phyloP scores from a whole-genome alignment of 2,888 invertebrate species.

The Drosophila austrosaltans region DNA sequence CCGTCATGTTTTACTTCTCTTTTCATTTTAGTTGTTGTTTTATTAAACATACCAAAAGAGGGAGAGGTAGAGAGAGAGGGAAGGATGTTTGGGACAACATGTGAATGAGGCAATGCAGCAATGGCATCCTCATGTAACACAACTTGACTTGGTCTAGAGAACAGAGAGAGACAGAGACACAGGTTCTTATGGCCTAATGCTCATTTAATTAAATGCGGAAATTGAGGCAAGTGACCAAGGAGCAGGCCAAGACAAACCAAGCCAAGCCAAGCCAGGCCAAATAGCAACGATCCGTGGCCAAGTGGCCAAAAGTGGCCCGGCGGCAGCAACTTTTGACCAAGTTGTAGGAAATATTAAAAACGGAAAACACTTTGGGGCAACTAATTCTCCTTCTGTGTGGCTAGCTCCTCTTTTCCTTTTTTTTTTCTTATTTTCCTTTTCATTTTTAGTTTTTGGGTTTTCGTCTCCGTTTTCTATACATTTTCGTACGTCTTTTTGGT shows the following conservation, averaged over 20 bases:
- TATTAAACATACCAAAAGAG: background rate
- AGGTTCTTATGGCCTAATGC: slow-evolving; percentile 55
- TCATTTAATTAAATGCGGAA: slow-evolving; percentile 79
- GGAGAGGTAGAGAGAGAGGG: no score
- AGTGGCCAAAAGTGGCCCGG: slow-evolving; percentile 53
- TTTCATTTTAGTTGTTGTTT: no score
- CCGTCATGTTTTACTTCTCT: slow-evolving; percentile 13
- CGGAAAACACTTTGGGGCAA: slow-evolving; percentile 76
- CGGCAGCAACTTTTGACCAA: slow-evolving; percentile 64
- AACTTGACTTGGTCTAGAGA: slow-evolving; percentile 3
- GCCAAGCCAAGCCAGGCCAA: slow-evolving; percentile 7
- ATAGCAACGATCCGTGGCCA: slow-evolving; percentile 51
- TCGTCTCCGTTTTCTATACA: slow-evolving; percentile 13
- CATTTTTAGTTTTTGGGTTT: slow-evolving; percentile 7
- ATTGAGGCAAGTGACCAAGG: slow-evolving; percentile 69
- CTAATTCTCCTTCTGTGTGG: slow-evolving; percentile 63
- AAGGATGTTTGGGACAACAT: slow-evolving; percentile 14
- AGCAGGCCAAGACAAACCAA: slow-evolving; percentile 16
- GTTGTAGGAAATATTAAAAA: slow-evolving; percentile 73
- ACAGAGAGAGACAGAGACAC: background rate
- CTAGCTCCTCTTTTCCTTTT: slow-evolving; percentile 33
- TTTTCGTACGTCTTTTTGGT: slow-evolving; percentile 11
- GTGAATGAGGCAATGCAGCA: background rate
- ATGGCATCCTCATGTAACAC: slow-evolving; percentile 39
- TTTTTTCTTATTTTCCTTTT: slow-evolving; percentile 20